phyloP scores from a whole-genome alignment of 2,888 invertebrate species.

The Leptura quadrifasciata region DNA sequence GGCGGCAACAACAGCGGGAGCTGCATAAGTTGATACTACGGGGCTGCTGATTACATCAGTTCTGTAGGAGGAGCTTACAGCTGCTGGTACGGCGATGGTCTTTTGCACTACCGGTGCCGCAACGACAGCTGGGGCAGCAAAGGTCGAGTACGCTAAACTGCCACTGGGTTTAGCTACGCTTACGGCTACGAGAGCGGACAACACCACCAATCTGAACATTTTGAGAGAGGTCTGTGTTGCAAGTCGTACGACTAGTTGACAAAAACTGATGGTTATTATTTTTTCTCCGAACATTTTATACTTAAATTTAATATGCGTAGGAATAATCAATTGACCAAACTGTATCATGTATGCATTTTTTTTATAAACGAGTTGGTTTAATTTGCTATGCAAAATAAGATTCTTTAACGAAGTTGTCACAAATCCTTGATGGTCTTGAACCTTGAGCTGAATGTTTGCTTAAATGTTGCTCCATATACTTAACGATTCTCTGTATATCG shows the following conservation, averaged over 20 bases:
- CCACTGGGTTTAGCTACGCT: slow-evolving; percentile 75
- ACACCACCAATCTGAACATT: slow-evolving; percentile 69
- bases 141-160: slow-evolving; percentile 53
- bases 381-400: background rate
- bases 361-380: background rate
- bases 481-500: slow-evolving; percentile 28
- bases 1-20: slow-evolving; percentile 41
- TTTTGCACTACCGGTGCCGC: slow-evolving; percentile 64
- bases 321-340: background rate
- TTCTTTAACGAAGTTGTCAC: slow-evolving; percentile 21
- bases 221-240: slow-evolving; percentile 64
- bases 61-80: slow-evolving; percentile 42
- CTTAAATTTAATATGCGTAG: background rate
- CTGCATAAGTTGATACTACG: slow-evolving; percentile 47
- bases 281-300: slow-evolving; percentile 7
- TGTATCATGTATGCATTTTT: background rate
- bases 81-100: slow-evolving; percentile 68
- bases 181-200: slow-evolving; percentile 78
- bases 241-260: slow-evolving; percentile 13
- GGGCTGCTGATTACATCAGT: slow-evolving; percentile 53
- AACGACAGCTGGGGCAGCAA: slow-evolving; percentile 58
- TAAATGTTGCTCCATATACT: slow-evolving; percentile 20
- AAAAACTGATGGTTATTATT: slow-evolving; percentile 10
- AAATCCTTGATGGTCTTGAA: slow-evolving; percentile 21
- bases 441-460: slow-evolving; percentile 23